phyloP scores from a whole-genome alignment of 2,888 invertebrate genomes.

The Synanthedon myopaeformis region DNA sequence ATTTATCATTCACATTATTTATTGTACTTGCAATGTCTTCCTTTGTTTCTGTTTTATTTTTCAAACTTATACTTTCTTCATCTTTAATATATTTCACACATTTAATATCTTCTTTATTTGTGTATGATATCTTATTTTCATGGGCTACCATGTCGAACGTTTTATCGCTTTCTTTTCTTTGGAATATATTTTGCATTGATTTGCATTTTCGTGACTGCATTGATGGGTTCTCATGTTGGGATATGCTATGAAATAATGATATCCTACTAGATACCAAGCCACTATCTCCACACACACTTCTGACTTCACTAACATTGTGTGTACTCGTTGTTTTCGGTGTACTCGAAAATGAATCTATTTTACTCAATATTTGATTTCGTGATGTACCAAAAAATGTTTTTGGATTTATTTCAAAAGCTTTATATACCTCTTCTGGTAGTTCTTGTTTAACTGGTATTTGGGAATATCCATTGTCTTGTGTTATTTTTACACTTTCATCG shows the following conservation, averaged over 20 bases:
- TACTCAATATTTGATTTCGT: constrained; percentile 54
- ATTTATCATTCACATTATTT: not conserved
- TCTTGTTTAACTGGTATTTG: constrained; percentile 39
- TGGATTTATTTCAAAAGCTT: constrained; percentile 63
- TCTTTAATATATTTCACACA: not conserved
- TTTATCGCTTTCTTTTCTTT: constrained; percentile 18
- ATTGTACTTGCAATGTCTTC: not conserved
- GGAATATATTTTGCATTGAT: constrained; percentile 41
- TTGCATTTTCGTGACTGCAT: constrained; percentile 34
- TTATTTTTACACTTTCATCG: constrained; percentile 7
- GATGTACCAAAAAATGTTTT: constrained; percentile 63
- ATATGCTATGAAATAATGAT: constrained; percentile 54
- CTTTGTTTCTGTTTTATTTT: not conserved
- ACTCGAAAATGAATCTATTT: constrained; percentile 55
- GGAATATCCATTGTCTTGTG: not conserved
- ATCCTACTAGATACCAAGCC: constrained; percentile 63
- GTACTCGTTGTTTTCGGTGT: constrained; percentile 32
- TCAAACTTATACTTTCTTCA: not conserved
- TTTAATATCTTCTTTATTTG: not conserved
- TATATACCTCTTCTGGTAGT: constrained; percentile 57
- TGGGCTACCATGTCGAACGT: not conserved
- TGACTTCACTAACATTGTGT: constrained; percentile 18
- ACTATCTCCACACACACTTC: constrained; percentile 36
- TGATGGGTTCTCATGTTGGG: constrained; percentile 41
- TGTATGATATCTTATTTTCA: not conserved